Percentiles rank a stretch among this genome's conserved stretches.
Conservation (phyloP, 2,888 invertebrate species). For the Epinotia brunnichana region DNA sequence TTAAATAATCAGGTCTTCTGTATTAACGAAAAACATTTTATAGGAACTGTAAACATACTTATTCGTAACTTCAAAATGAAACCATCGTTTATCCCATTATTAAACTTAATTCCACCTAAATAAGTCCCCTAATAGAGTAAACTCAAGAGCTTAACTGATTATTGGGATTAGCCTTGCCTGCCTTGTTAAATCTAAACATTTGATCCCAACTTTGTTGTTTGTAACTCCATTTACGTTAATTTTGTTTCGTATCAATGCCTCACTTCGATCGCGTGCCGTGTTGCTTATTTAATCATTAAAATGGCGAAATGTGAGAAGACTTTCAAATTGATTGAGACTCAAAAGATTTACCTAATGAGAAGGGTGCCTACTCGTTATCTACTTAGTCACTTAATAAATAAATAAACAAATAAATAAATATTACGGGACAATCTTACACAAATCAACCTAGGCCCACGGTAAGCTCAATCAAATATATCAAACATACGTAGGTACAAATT, state of each 20-base stretch:
- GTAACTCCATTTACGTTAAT: background rate
- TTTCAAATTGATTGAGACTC: background rate
- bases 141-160: background rate
- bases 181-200: background rate
- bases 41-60: background rate
- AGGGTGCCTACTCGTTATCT: conserved; percentile 4
- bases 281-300: conserved; percentile 6
- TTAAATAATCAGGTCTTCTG: too few species aligned
- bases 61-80: background rate
- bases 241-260: background rate
- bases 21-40: too few species aligned
- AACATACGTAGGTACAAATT: background rate
- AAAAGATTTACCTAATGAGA: background rate
- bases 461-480: too few species aligned
- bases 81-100: background rate
- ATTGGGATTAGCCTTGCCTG: background rate
- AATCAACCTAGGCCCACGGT: too few species aligned
- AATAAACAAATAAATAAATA: too few species aligned
- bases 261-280: background rate
- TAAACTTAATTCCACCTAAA: background rate
- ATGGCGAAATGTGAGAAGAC: background rate
- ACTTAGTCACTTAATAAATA: background rate
- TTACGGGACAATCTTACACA: too few species aligned
- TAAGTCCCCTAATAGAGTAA: background rate
- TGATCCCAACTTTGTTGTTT: background rate